phyloP scores from a whole-genome alignment of 2,888 invertebrate genomes.

The Eledona agricola region DNA sequence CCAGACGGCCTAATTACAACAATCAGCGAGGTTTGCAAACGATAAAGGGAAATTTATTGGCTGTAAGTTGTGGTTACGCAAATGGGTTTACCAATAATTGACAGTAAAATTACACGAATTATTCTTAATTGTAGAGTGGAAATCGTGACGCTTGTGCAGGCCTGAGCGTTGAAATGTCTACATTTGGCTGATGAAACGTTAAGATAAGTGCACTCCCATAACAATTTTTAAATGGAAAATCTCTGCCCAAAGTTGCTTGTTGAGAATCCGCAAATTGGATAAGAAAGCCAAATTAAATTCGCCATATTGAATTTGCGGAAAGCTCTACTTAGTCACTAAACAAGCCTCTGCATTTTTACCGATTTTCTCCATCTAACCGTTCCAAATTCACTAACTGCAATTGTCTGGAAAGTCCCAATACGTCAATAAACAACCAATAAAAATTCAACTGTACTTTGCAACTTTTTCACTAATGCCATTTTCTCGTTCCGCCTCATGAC shows the following conservation, averaged over 20 bases:
- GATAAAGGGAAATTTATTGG: slow-evolving; percentile 31
- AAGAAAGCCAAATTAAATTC: slow-evolving; percentile 18
- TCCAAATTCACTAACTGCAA: too few species aligned
- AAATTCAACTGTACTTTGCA: too few species aligned
- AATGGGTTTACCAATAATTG: slow-evolving; percentile 29
- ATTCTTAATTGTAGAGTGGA: slow-evolving; percentile 19
- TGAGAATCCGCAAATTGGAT: slow-evolving; percentile 24
- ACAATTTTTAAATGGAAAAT: slow-evolving; percentile 8
- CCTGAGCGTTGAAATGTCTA: slow-evolving; percentile 10
- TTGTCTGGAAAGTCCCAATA: too few species aligned
- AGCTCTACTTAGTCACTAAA: slow-evolving; percentile 1
- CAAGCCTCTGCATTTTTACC: background rate
- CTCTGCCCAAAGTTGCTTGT: slow-evolving; percentile 2
- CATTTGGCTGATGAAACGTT: slow-evolving; percentile 3
- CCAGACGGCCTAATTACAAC: slow-evolving; percentile 24
- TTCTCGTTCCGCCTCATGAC: too few species aligned
- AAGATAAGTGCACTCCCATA: background rate
- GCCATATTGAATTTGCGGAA: slow-evolving; percentile 3
- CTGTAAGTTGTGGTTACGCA: slow-evolving; percentile 29
- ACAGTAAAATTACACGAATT: slow-evolving; percentile 27
- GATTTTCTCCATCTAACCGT: too few species aligned
- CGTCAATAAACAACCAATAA: too few species aligned
- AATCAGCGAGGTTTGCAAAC: slow-evolving; percentile 28
- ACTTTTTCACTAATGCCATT: too few species aligned
- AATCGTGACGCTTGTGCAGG: slow-evolving; percentile 11